These are phyloP conservation scores for Drosophila seclusa DNA, from an alignment of 2,888 invertebrate species.

Conservation along the genomic window DNA sequence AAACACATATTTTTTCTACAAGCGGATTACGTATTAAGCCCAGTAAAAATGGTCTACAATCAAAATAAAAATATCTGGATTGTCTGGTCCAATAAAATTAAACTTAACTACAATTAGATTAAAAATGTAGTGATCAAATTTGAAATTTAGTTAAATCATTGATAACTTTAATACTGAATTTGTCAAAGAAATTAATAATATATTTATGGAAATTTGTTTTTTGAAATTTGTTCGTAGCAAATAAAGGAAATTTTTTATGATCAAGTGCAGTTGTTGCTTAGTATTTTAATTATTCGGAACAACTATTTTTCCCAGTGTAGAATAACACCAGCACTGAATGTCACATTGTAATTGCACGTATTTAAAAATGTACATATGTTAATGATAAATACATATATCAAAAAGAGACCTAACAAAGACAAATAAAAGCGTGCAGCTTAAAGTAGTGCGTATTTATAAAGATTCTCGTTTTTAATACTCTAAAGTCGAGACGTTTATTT, in stretches of 20 bases:
- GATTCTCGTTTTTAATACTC: background rate
- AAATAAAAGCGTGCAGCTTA: background rate
- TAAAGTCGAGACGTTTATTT: background rate
- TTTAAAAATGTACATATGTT: background rate
- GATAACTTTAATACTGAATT: background rate
- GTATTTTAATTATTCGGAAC: background rate
- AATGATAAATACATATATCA: background rate
- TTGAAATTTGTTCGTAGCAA: background rate
- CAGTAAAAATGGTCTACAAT: background rate
- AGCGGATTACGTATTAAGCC: background rate
- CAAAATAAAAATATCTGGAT: background rate
- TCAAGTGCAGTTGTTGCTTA: background rate
- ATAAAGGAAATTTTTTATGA: background rate
- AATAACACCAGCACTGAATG: background rate
- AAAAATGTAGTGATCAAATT: background rate
- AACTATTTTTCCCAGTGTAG: background rate
- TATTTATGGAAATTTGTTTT: background rate
- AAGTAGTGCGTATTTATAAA: background rate
- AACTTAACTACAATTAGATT: background rate
- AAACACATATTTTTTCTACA: background rate
- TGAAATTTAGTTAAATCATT: background rate
- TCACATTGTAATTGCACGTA: background rate
- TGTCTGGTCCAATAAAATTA: background rate
- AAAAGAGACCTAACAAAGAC: background rate
- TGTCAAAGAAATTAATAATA: background rate